Evolutionary conservation across 2,113 vertebrate species (phyloP).

Genomic region (Rhodinocichla rosea): DNA sequence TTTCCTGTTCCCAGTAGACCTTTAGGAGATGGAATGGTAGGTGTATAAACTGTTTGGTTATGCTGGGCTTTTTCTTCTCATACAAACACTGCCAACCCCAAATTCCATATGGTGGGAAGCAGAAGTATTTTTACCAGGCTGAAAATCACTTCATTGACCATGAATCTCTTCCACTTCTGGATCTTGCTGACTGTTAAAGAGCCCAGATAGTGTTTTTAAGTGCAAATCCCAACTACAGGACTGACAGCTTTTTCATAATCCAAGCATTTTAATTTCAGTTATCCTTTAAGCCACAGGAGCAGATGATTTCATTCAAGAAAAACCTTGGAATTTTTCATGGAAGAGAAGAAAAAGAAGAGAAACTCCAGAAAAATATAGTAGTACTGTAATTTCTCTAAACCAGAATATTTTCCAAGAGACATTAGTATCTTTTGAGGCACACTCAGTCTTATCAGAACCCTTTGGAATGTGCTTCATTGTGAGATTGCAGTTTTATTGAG

Average conservation of each 20-base stretch:
- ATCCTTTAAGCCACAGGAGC: neutral
- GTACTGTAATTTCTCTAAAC: slow-evolving; percentile 13
- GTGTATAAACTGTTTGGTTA: neutral
- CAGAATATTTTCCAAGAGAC: slow-evolving; percentile 15
- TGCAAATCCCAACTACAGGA: neutral
- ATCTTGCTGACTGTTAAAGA: neutral
- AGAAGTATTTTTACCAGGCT: neutral
- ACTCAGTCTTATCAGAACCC: slow-evolving; percentile 28
- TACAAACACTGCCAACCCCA: neutral
- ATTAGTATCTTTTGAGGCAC: neutral
- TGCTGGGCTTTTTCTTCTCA: neutral
- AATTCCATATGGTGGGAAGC: neutral
- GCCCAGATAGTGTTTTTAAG: neutral
- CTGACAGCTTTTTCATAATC: neutral
- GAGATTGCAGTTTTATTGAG: slow-evolving; percentile 15
- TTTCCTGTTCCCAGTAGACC: neutral
- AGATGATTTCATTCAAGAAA: slow-evolving; percentile 4
- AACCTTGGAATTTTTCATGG: neutral
- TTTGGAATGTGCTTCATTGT: neutral
- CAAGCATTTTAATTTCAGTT: neutral
- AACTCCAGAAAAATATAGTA: neutral
- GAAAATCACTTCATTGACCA: neutral
- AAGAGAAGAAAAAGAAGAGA: neutral
- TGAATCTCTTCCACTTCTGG: neutral
- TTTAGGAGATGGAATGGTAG: neutral